Evolutionary conservation across 2,113 vertebrate genomes (phyloP), one percentile per base, ranked within the genome.

Genomic region (Pseudopipra pipra): DNA sequence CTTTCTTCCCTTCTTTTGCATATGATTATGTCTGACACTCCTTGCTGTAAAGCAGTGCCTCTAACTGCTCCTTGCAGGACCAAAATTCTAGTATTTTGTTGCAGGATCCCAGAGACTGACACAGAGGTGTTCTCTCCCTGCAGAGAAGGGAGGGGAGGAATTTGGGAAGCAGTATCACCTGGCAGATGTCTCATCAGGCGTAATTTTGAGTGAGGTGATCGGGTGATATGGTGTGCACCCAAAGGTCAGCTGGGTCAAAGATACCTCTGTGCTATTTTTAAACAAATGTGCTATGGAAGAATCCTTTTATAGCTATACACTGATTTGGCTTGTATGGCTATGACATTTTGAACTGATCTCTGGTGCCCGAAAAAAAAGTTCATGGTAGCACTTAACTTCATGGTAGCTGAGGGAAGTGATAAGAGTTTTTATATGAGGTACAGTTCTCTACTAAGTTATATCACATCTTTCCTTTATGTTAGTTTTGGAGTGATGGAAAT

Each of bases 101-200:
- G 12, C 52, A 20, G 14, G 20, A 12, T 43, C 41, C 1, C 37
- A 1, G 8, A 21, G 31, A 19, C 17, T 1, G 4, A 39, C 20
- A 6, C 20, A 8, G 73, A 7, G 73, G 43, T 30, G 11, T 4
- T 39, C n/a, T 35, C 6, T 33, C 16, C 18, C 10, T 0, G 0
- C 28, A 43, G 54, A 56, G 66, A 33, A 89, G 21, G 63, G 46
- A 51, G 20, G 13, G 63, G 39, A 30, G 33, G 75, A 71, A 2
- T 59, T 37, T 59, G 76, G 80, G 41, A 46, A 47, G n/a, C 20
- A 3, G 24, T 14, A 8, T 47, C 23, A 5, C 58, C 83, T 39
- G 63, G 68, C 85, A 70, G 58, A 33, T 47, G 27, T 33, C 62
- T 92, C 24, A 12, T 56, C 33, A 35, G 71, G 24, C 33, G 20